phyloP scores from a whole-genome alignment of 2,113 vertebrate genomes.

The Anas platyrhynchos region DNA sequence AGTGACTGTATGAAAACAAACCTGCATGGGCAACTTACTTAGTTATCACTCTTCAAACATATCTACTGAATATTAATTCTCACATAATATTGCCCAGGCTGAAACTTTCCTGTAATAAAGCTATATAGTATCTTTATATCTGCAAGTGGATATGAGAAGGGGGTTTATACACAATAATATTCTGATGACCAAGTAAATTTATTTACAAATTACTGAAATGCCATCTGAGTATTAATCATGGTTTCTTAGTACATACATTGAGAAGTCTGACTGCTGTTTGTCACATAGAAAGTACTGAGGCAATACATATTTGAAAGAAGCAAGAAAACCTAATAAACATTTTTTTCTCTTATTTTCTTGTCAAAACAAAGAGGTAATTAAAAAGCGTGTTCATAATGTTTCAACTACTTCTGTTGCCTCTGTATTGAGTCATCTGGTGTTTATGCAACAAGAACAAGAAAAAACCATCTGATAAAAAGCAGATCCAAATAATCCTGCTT shows the following conservation, averaged over 20 bases:
- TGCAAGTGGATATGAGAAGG: not conserved
- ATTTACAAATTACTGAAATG: not conserved
- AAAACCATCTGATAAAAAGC: not conserved
- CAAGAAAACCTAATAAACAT: not conserved
- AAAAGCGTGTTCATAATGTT: not conserved
- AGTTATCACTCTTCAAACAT: not conserved
- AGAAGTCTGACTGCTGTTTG: not conserved
- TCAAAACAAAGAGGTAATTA: slow-evolving; percentile 17
- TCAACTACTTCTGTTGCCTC: not conserved
- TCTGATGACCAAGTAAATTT: not conserved
- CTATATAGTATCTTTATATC: not conserved
- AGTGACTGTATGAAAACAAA: not conserved
- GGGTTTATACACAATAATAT: not conserved
- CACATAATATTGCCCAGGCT: not conserved
- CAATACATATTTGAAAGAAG: not conserved
- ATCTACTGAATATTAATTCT: not conserved
- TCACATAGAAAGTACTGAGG: not conserved
- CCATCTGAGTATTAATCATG: not conserved
- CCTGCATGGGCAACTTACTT: not conserved
- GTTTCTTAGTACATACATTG: not conserved
- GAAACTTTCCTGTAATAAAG: not conserved
- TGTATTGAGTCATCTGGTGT: not conserved
- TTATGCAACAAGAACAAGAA: slow-evolving; percentile 1
- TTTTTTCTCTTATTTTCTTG: not conserved
- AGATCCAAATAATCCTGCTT: not conserved